Evolutionary conservation across 2,888 invertebrate species (phyloP).

Genomic region (Phania funesta): DNA sequence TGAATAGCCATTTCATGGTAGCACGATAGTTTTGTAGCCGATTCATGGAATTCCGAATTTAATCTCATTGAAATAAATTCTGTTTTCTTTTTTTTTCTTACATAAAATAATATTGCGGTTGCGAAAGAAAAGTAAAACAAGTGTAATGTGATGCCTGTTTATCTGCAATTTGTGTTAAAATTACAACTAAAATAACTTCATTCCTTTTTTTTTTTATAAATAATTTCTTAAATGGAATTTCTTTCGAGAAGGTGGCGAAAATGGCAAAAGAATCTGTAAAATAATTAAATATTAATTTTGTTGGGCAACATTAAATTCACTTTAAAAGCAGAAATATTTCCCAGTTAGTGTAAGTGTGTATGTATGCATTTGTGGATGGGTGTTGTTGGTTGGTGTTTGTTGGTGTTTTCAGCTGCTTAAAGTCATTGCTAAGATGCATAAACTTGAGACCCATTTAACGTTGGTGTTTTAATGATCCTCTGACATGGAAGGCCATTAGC

Average conservation of each 20-base stretch:
- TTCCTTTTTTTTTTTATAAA: background rate
- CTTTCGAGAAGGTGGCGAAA: background rate
- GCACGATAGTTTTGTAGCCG: no score
- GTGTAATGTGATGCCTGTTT: no score
- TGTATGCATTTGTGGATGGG: background rate
- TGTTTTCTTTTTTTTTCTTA: no score
- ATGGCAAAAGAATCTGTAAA: background rate
- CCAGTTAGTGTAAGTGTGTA: no score
- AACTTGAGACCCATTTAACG: slow-evolving; percentile 25
- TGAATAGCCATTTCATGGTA: no score
- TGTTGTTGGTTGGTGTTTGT: background rate
- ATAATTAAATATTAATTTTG: background rate
- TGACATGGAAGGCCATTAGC: slow-evolving; percentile 64
- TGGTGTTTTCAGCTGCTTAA: background rate
- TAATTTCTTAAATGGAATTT: background rate
- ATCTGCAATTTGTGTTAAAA: no score
- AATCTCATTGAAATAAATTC: no score
- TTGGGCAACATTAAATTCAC: background rate
- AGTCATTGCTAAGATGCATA: background rate
- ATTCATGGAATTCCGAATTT: no score
- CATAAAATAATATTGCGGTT: no score
- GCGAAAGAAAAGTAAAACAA: no score
- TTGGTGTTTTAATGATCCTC: slow-evolving; percentile 55
- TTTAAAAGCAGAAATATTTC: background rate
- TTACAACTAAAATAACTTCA: background rate